A percentile compares a stretch with the other conserved stretches of the same genome.
Evolutionary conservation across 1,140 invertebrate species (phyloP).

Genomic region (Drosophila watanabei): DNA sequence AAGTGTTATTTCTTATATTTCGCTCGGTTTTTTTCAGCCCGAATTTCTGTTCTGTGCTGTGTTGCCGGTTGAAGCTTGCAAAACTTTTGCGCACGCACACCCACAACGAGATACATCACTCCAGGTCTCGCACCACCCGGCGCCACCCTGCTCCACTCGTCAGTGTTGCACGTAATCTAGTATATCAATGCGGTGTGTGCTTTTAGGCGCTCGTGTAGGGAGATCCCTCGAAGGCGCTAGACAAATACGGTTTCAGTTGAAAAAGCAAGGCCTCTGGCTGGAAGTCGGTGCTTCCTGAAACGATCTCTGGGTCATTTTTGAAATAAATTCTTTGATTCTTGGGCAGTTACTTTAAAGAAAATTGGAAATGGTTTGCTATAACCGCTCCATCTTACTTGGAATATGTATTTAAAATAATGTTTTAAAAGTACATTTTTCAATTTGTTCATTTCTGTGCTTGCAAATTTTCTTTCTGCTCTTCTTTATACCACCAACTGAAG

Average conservation of each 20-base stretch:
- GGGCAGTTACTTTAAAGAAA: neutral
- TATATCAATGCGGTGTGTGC: constrained; percentile 69
- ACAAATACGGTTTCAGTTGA: constrained; percentile 29
- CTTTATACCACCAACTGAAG: constrained; percentile 38
- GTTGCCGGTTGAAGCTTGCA: constrained; percentile 44
- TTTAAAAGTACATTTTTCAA: neutral
- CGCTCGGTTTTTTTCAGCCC: constrained; percentile 22
- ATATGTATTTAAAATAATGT: no score
- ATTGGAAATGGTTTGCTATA: neutral
- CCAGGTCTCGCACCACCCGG: constrained; percentile 1
- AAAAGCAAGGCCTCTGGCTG: constrained; percentile 7
- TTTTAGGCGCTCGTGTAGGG: constrained; percentile 68
- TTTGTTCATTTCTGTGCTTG: constrained; percentile 3
- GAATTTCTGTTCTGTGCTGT: constrained; percentile 34
- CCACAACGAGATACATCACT: constrained; percentile 46
- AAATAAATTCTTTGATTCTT: neutral
- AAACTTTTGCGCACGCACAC: constrained; percentile 71
- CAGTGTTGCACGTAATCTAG: constrained; percentile 73
- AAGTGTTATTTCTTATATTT: constrained; percentile 85
- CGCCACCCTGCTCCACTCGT: neutral
- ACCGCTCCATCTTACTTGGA: neutral
- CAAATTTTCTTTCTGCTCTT: neutral
- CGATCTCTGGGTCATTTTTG: neutral
- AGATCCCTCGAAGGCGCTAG: constrained; percentile 13
- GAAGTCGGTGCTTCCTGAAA: neutral